phyloP scores from a whole-genome alignment of 2,888 invertebrate species.

The Cephus runcator region DNA sequence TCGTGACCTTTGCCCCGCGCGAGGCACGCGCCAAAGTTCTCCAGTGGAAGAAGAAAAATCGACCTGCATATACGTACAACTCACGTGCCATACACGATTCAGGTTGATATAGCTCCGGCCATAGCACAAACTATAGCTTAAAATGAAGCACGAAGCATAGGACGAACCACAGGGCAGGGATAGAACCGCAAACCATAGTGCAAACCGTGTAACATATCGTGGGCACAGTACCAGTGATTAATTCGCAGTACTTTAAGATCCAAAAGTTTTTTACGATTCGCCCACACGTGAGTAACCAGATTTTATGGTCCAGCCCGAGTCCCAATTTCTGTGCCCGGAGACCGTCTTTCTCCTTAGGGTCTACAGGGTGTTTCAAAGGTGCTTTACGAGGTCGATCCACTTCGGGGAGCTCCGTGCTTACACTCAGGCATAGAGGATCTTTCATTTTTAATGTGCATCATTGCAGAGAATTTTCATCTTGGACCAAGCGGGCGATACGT shows the following conservation, averaged over 20 bases:
- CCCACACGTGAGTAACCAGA: background rate
- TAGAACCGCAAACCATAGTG: too few species aligned
- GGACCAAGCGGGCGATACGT: background rate
- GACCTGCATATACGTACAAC: too few species aligned
- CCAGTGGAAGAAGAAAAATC: too few species aligned
- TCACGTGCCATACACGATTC: background rate
- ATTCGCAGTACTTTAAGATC: background rate
- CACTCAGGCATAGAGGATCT: too few species aligned
- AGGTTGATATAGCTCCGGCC: too few species aligned
- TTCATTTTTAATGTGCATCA: too few species aligned
- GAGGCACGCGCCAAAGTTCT: too few species aligned
- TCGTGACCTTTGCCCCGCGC: background rate
- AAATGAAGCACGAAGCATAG: background rate
- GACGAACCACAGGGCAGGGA: background rate
- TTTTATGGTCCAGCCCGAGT: background rate
- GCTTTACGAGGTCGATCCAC: background rate
- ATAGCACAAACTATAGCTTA: background rate
- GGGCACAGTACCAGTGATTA: background rate
- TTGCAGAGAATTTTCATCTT: too few species aligned
- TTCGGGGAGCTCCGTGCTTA: background rate
- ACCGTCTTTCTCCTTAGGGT: background rate
- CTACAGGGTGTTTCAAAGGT: background rate
- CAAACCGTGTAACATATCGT: background rate
- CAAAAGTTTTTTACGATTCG: background rate
- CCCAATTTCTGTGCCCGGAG: background rate